These are phyloP conservation scores for Thecocarcelia acutangulata DNA, from an alignment of 2,888 invertebrate genomes.

Conservation along the genomic window DNA sequence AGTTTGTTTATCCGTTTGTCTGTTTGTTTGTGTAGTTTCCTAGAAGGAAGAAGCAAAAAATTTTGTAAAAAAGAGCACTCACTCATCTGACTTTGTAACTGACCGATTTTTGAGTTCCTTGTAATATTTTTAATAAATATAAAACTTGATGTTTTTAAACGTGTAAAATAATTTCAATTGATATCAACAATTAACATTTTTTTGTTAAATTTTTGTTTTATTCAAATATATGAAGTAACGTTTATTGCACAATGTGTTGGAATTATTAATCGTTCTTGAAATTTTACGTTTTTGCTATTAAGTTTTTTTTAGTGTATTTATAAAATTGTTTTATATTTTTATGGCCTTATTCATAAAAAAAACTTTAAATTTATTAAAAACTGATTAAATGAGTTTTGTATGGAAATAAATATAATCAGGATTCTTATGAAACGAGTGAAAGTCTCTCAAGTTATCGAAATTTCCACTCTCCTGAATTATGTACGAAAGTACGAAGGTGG, in stretches of 20 bases:
- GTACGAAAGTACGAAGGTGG: too few species aligned
- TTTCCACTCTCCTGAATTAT: too few species aligned
- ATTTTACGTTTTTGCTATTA: background rate
- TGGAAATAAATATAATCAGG: too few species aligned
- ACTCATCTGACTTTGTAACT: constrained; percentile 34
- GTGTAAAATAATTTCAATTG: constrained; percentile 30
- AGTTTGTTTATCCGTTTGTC: too few species aligned
- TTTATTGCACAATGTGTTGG: constrained; percentile 32
- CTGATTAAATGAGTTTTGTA: too few species aligned
- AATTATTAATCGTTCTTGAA: constrained; percentile 28
- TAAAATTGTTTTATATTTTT: too few species aligned
- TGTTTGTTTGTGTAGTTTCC: constrained; percentile 3
- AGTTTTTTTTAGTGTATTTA: background rate
- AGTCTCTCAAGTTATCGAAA: too few species aligned
- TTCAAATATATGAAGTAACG: background rate
- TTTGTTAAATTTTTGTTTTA: background rate
- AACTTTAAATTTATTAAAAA: too few species aligned
- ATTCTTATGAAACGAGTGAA: too few species aligned
- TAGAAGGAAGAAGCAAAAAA: constrained; percentile 7
- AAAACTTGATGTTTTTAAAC: background rate
- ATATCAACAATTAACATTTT: constrained; percentile 42
- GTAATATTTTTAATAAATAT: constrained; percentile 9
- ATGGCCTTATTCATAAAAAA: background rate
- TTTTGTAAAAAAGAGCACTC: background rate
- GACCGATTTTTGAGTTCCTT: constrained; percentile 30